Evolutionary conservation across 2,797 vertebrate species (phyloP).

Genomic region (Parambassis ranga): DNA sequence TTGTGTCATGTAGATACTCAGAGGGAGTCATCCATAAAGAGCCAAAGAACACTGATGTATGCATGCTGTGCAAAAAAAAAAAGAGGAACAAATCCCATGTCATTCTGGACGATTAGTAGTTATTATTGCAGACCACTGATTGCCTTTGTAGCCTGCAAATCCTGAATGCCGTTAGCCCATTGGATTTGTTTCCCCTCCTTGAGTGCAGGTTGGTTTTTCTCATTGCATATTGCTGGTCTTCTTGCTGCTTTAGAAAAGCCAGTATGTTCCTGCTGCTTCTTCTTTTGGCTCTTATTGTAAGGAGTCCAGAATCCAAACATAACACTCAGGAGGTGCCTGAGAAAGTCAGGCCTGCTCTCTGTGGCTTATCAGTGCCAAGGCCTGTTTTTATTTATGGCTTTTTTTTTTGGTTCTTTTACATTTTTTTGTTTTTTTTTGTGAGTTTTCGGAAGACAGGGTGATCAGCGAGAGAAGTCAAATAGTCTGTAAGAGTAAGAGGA

Average conservation of each 20-base stretch:
- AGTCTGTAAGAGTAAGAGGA: slow-evolving; percentile 35
- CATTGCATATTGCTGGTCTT: slow-evolving; percentile 73
- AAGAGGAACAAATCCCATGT: slow-evolving; percentile 33
- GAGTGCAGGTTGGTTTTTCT: slow-evolving; percentile 56
- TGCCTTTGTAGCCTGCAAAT: slow-evolving; percentile 48
- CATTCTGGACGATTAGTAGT: slow-evolving; percentile 40
- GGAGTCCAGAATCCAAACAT: slow-evolving; percentile 66
- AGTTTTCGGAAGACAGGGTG: slow-evolving; percentile 78
- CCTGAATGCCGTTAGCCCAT: slow-evolving; percentile 46
- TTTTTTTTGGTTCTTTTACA: slow-evolving; percentile 39
- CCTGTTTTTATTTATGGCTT: slow-evolving; percentile 69
- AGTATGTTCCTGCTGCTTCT: slow-evolving; percentile 13
- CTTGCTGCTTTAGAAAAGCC: slow-evolving; percentile 29
- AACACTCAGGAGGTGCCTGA: slow-evolving; percentile 44
- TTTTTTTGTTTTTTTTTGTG: slow-evolving; percentile 41
- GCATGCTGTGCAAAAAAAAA: slow-evolving; percentile 71
- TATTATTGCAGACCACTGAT: slow-evolving; percentile 57
- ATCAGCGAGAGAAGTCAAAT: slow-evolving; percentile 38
- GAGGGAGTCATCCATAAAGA: slow-evolving; percentile 55
- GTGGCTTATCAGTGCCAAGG: slow-evolving; percentile 41
- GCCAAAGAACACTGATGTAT: slow-evolving; percentile 61
- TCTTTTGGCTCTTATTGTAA: slow-evolving; percentile 49
- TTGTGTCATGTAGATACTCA: slow-evolving; percentile 62
- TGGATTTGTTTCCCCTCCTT: slow-evolving; percentile 44
- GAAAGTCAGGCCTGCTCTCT: slow-evolving; percentile 51